Evolutionary conservation across 2,113 vertebrate species (phyloP), one percentile per base, ranked within the genome.

Genomic region (Glaucomys volans): DNA sequence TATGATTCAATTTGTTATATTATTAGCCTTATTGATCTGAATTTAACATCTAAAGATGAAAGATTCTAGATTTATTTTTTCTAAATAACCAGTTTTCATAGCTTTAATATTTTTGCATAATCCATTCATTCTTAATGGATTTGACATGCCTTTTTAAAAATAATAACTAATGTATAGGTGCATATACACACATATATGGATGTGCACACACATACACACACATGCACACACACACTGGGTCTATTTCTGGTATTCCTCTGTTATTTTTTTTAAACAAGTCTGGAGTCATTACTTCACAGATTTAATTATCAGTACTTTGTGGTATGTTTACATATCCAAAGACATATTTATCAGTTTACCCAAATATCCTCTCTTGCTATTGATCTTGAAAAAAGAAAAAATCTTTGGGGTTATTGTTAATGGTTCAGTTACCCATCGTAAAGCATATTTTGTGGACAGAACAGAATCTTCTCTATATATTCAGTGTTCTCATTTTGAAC

Each of bases 191-290:
- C 20, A 26, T 57, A 13, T 32, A 6, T 79, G 32, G 17, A 79
- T 54, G 3, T 35, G 59, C 18, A 30, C 32, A 50, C 7, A 81
- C 18, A 66, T 5, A 44, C 30, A 8, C 18, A n/a, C 40, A 62
- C 22, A 62, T 22, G 24, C 12, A 74, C 24, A 74, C 10, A 42
- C 18, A 74, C 20, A 75, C n/a, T 64, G 13, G 8, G 8, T 64
- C 24, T 67, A 67, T 72, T 66, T 37, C 52, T 93, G 52, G 13
- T 71, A 79, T 91, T 74, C 37, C 52, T 57, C 37, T 95, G 24
- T 67, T 82, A 66, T 88, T 93, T 93, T 77, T 69, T 88, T 94
- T 91, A 74, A 89, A 82, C 35, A 64, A 47, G 30, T 76, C 40
- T 90, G 72, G 24, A 94, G 14, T 1, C 71, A 83, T 17, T 42